Evolutionary conservation across 2,888 invertebrate genomes (phyloP), one percentile per base, ranked within the genome.

Genomic region (Dryomyza anilis): DNA sequence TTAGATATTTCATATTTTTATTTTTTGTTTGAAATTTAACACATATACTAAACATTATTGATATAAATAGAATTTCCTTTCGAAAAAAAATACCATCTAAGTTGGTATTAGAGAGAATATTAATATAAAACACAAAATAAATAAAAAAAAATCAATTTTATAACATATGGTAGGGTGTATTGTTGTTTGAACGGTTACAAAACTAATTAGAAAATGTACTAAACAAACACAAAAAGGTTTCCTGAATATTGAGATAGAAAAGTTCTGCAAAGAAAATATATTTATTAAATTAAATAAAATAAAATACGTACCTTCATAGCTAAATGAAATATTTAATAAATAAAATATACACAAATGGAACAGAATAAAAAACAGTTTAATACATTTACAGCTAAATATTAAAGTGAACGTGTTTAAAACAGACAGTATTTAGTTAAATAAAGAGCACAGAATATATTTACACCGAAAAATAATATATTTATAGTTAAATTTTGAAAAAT

Each of bases 241-340:
- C 59, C 48, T 48, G 48, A 19, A 46, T n/a, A n/a, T 23, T 21
- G 48, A 45, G 25, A 45, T 56, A 33, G 29, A 43, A 33, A 48
- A 30, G 36, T 50, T 61, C n/a, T 45, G 36, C 16, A 72, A 67
- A 68, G 70, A 74, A 71, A 69, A 71, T 66, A 68, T 71, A 39
- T 39, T 39, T 39, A 39, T 39, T 39, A n/a, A 65, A 67, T n/a
- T n/a, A n/a, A n/a, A 63, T 46, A 36, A 16, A 39, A 39, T n/a
- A n/a, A n/a, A n/a, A n/a, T n/a, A n/a, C n/a, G n/a, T n/a, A n/a
- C 8, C n/a, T 60, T 48, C 8, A 27, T 50, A 50, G 52, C 14
- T 52, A 61, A 61, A 45, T 45, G 23, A 62, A 62, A 12, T 33
- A 29, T 46, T 39, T 33, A 33, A 21, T 39, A 58, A 53, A 57